phyloP scores from a whole-genome alignment of 1,140 invertebrate genomes.

The Zaprionus taronus region DNA sequence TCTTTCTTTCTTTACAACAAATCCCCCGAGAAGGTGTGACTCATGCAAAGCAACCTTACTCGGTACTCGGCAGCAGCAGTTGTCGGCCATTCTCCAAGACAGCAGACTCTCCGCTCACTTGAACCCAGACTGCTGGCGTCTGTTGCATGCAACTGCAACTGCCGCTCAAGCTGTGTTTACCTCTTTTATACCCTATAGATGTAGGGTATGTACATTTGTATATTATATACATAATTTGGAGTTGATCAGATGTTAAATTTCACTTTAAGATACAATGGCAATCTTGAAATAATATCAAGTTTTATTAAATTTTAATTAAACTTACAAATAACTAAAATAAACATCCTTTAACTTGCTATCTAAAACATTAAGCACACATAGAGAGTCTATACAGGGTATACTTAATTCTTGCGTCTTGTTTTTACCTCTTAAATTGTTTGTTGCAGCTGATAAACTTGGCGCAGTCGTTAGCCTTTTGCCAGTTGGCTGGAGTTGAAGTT shows the following conservation, averaged over 20 bases:
- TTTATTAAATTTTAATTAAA: not conserved
- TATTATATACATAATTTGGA: not conserved
- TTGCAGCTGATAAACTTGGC: slow-evolving; percentile 54
- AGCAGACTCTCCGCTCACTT: slow-evolving; percentile 48
- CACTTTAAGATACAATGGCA: too few species aligned
- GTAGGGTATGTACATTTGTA: not conserved
- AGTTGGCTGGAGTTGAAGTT: slow-evolving; percentile 34
- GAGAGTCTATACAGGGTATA: not conserved
- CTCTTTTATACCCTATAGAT: slow-evolving; percentile 14
- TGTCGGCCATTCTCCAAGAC: slow-evolving; percentile 54
- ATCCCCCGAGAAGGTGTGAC: slow-evolving; percentile 60
- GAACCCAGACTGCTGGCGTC: slow-evolving; percentile 45
- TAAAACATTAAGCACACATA: too few species aligned
- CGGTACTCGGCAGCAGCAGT: slow-evolving; percentile 19
- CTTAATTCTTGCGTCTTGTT: not conserved
- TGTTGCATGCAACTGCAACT: slow-evolving; percentile 36
- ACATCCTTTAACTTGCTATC: too few species aligned
- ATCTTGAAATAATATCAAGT: too few species aligned
- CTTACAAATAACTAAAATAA: not conserved
- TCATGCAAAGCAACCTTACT: slow-evolving; percentile 48
- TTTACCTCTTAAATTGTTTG: slow-evolving; percentile 41
- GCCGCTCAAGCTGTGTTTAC: not conserved
- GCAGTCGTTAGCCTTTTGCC: slow-evolving; percentile 48
- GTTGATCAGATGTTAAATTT: too few species aligned
- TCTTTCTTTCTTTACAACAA: slow-evolving; percentile 67